Base-by-base conservation (phyloP, 2,797 vertebrate genomes). In the Percopsis omiscomaycus region DNA sequence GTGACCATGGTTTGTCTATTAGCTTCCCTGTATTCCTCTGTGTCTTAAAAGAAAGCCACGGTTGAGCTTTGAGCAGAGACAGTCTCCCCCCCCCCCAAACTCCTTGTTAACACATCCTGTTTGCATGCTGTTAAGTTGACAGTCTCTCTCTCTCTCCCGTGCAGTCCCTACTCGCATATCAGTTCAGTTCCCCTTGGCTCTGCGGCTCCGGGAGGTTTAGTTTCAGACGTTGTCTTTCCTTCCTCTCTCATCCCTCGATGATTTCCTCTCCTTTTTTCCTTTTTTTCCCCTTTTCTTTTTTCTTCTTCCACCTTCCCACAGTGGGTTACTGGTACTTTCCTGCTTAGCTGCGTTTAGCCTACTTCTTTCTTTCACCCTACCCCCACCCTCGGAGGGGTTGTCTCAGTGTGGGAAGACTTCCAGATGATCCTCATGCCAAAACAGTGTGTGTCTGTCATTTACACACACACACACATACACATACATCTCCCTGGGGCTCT, bases 81-180 rank as follows among this genome's bases (percentile, higher is more conserved):
- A 15, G 72, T 62, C 37, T 57, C 59, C 11, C 32, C n/a, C 12
- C 59, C 77, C 47, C 65, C 61, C 59, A 42, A 84, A 73, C 54
- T 69, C 61, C 81, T 84, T 86, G 86, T 89, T 89, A 89, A 88
- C 85, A 81, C 69, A 56, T 83, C 70, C 74, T 74, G 74, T 87
- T 86, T 86, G 83, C 77, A 77, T 55, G 56, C 69, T 75, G 73
- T 79, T 80, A 71, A 73, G 79, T 62, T 68, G 14, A 61, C 52
- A 44, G 32, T 32, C 12, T 14, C 53, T 52, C 55, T 62, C 58
- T 64, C 59, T 70, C 58, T 68, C 65, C 73, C 30, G 30, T 32
- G 30, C 28, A 14, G 9, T 73, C 48, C 73, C 32, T 13, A 57
- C 79, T 64, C 65, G 78, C 68, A 73, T 59, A 71, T 83, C 74